Evolutionary conservation across 2,888 invertebrate species (phyloP).

Genomic region (Dysmachus trigonus): DNA sequence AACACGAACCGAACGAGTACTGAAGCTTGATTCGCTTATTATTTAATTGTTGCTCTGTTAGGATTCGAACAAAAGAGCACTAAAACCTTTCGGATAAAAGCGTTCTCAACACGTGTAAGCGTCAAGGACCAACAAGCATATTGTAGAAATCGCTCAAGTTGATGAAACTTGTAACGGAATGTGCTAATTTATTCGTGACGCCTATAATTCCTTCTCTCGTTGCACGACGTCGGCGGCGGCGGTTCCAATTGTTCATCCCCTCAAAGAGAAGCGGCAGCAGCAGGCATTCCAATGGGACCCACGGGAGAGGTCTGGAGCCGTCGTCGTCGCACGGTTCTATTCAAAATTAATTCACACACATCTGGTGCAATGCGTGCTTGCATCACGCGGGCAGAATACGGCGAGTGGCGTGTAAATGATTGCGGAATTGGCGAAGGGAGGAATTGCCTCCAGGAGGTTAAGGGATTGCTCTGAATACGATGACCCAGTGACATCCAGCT

Average conservation of each 20-base stretch:
- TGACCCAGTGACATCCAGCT: background rate
- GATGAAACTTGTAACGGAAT: background rate
- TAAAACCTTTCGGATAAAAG: background rate
- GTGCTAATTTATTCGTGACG: background rate
- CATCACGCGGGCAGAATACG: background rate
- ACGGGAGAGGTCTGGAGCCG: background rate
- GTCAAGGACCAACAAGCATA: background rate
- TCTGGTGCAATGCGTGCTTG: background rate
- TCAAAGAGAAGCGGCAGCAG: background rate
- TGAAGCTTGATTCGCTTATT: background rate
- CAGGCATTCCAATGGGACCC: background rate
- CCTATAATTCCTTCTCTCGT: background rate
- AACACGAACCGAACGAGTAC: background rate
- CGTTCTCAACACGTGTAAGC: constrained; percentile 13
- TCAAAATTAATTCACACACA: constrained; percentile 11
- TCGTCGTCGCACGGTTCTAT: constrained; percentile 12
- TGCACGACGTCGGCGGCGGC: no score
- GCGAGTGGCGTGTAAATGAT: background rate
- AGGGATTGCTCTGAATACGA: background rate
- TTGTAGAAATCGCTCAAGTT: constrained; percentile 23
- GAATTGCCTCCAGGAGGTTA: background rate
- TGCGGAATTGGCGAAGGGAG: background rate
- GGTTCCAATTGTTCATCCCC: background rate
- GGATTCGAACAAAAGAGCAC: background rate
- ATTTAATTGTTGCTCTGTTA: background rate